Percentiles rank a stretch among this genome's conserved stretches.
Evolutionary conservation across 2,797 vertebrate species (phyloP).

Genomic region (Malacoctenus gilli): DNA sequence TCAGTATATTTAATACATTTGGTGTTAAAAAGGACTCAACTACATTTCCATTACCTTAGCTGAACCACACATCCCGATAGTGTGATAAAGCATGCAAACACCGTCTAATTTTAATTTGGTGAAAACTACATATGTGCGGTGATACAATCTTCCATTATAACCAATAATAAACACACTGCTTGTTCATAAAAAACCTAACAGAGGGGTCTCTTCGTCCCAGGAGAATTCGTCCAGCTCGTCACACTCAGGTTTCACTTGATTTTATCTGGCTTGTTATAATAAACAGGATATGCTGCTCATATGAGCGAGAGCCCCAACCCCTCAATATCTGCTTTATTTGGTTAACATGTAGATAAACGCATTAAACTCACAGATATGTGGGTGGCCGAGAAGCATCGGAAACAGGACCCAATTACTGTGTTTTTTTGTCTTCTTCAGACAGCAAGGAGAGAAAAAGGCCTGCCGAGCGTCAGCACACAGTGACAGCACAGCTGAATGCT

Average conservation of each 20-base stretch:
- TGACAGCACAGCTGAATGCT: too few relatives aligned
- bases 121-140: not conserved
- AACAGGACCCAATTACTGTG: not conserved
- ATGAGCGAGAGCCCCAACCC: slow-evolving; percentile 13
- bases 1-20: too few relatives aligned
- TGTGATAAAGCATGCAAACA: not conserved
- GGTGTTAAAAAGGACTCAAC: too few relatives aligned
- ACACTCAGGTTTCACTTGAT: slow-evolving; percentile 22
- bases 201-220: too few relatives aligned
- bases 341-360: slow-evolving; percentile 36
- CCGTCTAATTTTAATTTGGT: not conserved
- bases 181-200: not conserved
- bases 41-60: not conserved
- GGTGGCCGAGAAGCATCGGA: slow-evolving; percentile 22
- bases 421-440: not conserved
- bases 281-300: slow-evolving; percentile 52
- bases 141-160: not conserved
- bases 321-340: slow-evolving; percentile 29
- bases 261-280: slow-evolving; percentile 37
- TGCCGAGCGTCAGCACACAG: not conserved
- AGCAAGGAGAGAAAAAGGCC: too few relatives aligned
- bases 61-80: too few relatives aligned
- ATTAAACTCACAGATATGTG: slow-evolving; percentile 15
- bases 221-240: not conserved
- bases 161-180: slow-evolving; percentile 2